These are phyloP conservation scores for Melitaea cinxia DNA, from an alignment of 1,140 invertebrate genomes.

Conservation along the genomic window DNA sequence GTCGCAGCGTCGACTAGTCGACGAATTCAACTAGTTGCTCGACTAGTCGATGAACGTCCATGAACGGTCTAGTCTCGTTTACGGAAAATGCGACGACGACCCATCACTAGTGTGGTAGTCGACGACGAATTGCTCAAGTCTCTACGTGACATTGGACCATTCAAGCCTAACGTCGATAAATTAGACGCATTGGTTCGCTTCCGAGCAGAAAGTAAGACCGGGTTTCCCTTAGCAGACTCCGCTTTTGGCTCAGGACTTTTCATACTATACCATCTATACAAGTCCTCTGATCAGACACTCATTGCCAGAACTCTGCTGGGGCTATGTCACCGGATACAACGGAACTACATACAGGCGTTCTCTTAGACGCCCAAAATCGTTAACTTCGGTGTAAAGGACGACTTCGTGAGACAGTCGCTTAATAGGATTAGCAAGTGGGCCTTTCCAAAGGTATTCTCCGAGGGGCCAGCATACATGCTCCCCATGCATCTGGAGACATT, in stretches of 20 bases:
- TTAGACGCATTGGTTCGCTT: constrained; percentile 9
- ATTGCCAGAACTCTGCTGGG: not conserved
- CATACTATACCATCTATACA: not conserved
- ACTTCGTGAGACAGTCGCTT: constrained; percentile 6
- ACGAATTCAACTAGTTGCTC: no score
- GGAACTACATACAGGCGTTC: not conserved
- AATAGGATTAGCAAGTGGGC: constrained; percentile 4
- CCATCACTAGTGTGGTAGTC: not conserved
- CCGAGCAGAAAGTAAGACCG: not conserved
- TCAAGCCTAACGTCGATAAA: not conserved
- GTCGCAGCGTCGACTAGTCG: no score
- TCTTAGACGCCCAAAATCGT: not conserved
- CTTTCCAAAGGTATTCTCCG: not conserved
- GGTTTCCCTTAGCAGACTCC: constrained; percentile 1
- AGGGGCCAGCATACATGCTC: not conserved
- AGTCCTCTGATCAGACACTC: not conserved
- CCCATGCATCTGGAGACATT: no score
- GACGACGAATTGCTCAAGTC: constrained; percentile 12
- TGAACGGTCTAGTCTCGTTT: no score
- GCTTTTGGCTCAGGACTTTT: constrained; percentile 6
- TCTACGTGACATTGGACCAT: not conserved
- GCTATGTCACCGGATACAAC: not conserved
- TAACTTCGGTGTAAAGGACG: not conserved
- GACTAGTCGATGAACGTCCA: no score
- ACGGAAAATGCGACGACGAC: no score